These are phyloP conservation scores for Homalodisca vitripennis DNA, from an alignment of 1,140 invertebrate genomes.

Conservation along the genomic window DNA sequence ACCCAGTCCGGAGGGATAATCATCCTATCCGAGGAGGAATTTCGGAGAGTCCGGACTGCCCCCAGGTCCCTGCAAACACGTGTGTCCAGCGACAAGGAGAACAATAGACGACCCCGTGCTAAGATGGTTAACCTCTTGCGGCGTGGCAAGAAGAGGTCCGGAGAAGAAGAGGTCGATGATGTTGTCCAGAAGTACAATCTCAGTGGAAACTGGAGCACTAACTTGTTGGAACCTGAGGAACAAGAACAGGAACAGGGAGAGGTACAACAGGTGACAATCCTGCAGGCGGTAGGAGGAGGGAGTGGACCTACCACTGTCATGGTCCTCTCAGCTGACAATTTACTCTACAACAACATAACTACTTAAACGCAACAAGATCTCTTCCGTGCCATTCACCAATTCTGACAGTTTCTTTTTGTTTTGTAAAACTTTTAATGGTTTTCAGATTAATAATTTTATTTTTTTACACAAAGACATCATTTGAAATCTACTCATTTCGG, in stretches of 20 bases:
- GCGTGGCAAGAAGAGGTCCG: background rate
- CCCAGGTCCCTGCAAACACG: conserved; percentile 19
- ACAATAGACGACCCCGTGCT: conserved; percentile 6
- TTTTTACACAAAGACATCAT: no score
- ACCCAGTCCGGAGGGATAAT: conserved; percentile 57
- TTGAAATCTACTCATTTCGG: no score
- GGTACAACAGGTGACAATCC: background rate
- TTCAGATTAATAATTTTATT: no score
- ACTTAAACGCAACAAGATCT: no score
- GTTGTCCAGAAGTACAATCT: background rate
- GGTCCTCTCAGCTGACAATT: conserved; percentile 5
- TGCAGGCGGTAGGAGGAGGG: background rate
- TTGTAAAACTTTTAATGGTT: no score
- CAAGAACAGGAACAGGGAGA: background rate
- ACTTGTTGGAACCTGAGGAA: background rate
- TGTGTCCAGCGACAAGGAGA: conserved; percentile 26
- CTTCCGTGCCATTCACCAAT: no score
- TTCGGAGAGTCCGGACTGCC: conserved; percentile 54
- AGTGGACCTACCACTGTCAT: conserved; percentile 2
- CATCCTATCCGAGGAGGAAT: conserved; percentile 57
- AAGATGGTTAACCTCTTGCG: background rate
- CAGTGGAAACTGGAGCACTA: background rate
- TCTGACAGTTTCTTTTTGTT: no score
- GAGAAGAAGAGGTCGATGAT: background rate
- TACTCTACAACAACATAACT: background rate